Percentiles rank a stretch among this genome's conserved stretches.
Conservation (phyloP, 2,113 vertebrate genomes). For the Heterotilapia buettikoferi region DNA sequence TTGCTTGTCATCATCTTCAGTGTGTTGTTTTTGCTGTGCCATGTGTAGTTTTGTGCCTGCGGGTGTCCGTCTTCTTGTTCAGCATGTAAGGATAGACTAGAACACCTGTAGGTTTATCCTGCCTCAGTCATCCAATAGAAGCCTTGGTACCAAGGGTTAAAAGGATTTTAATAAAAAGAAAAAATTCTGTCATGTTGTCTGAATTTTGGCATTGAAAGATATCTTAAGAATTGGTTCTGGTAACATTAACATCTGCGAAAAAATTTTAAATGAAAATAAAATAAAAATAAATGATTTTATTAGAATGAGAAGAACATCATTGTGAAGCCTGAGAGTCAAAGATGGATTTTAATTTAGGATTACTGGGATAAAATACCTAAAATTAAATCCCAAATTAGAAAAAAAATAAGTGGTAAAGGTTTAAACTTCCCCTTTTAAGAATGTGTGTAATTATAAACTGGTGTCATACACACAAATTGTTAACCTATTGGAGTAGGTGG, state of each 20-base stretch:
- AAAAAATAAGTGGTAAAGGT: not conserved
- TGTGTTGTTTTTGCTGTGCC: not conserved
- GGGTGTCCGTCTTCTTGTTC: not conserved
- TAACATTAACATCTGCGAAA: not conserved
- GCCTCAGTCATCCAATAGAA: not conserved
- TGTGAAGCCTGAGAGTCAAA: not conserved
- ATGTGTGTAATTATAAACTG: not conserved
- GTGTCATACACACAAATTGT: not conserved
- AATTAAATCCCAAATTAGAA: not conserved
- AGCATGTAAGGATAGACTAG: not conserved
- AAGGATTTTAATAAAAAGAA: not conserved
- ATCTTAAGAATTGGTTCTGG: not conserved
- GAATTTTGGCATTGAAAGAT: not conserved
- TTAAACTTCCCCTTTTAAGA: not conserved
- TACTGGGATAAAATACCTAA: not conserved
- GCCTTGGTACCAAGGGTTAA: not conserved
- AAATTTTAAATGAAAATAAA: not conserved
- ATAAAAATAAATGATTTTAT: not conserved
- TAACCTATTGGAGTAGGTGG: not conserved
- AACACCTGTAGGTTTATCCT: not conserved
- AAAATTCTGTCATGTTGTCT: not conserved
- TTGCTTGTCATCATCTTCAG: not conserved
- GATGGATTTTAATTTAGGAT: not conserved
- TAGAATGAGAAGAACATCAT: not conserved
- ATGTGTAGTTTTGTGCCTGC: not conserved